phyloP scores from a whole-genome alignment of 2,888 invertebrate species.

The Calephelis perditalis region DNA sequence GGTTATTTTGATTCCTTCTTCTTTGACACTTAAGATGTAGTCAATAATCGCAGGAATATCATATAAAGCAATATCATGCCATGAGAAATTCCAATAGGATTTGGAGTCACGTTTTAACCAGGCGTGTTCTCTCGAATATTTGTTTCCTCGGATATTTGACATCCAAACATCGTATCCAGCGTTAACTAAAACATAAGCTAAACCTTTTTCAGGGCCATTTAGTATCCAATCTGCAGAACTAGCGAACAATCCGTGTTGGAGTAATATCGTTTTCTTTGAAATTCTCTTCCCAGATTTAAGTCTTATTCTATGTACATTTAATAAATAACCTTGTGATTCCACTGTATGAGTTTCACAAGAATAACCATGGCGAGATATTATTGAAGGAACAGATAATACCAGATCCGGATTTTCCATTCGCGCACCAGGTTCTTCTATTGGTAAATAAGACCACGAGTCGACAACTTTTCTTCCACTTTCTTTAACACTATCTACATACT shows the following conservation, averaged over 20 bases:
- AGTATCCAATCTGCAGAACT: conserved; percentile 89
- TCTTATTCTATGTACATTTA: conserved; percentile 89
- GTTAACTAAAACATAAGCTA: conserved; percentile 83
- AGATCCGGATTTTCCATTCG: conserved; percentile 50
- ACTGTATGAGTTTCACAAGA: conserved; percentile 84
- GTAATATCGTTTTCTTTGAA: conserved; percentile 68
- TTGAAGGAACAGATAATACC: conserved; percentile 53
- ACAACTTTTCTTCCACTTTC: conserved; percentile 43
- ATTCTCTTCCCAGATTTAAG: conserved; percentile 45
- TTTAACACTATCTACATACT: conserved; percentile 46
- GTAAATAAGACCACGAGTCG: conserved; percentile 45
- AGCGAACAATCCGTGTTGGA: conserved; percentile 90
- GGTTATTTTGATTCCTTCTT: conserved; percentile 53
- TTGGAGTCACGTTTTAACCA: conserved; percentile 73
- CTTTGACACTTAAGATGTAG: conserved; percentile 65
- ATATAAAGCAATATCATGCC: conserved; percentile 91
- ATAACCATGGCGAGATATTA: conserved; percentile 79
- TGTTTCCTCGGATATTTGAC: conserved; percentile 89
- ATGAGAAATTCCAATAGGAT: conserved; percentile 86
- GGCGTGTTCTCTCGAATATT: conserved; percentile 82
- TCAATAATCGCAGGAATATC: conserved; percentile 93
- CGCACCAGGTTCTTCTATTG: conserved; percentile 37
- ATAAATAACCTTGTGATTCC: conserved; percentile 88
- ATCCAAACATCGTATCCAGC: conserved; percentile 89
- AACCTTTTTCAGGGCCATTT: conserved; percentile 80